Conservation (phyloP, 2,888 invertebrate genomes). For the Oeneis ivallda region DNA sequence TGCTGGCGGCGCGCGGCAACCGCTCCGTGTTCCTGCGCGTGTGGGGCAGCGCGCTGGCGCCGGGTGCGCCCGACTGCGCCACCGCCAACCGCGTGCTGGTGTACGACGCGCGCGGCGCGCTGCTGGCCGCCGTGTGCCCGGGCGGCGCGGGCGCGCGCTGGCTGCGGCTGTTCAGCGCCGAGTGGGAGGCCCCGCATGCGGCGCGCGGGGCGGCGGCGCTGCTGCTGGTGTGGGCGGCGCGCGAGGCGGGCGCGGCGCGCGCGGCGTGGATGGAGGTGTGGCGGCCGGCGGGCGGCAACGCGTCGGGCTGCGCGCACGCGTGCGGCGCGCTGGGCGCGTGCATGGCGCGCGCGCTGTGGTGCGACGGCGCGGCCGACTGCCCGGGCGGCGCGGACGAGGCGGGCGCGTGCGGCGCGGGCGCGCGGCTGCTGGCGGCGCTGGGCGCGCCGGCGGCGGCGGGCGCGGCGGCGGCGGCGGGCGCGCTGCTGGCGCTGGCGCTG, state of each 20-base stretch:
- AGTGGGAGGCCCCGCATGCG: slow-evolving; percentile 81
- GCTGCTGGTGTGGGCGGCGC: slow-evolving; percentile 91
- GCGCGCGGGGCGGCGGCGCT: slow-evolving; percentile 78
- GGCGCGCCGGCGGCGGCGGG: slow-evolving; percentile 81
- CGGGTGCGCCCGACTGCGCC: slow-evolving; percentile 86
- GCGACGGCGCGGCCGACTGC: slow-evolving; percentile 74
- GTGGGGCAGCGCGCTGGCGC: slow-evolving; percentile 89
- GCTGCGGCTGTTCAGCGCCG: slow-evolving; percentile 90
- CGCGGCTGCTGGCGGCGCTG: slow-evolving; percentile 82
- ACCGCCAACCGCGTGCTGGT: slow-evolving; percentile 90
- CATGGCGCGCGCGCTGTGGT: slow-evolving; percentile 85
- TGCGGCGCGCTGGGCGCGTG: slow-evolving; percentile 90
- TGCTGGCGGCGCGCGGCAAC: slow-evolving; percentile 89
- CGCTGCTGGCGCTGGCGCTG: slow-evolving; percentile 58
- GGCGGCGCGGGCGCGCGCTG: slow-evolving; percentile 84
- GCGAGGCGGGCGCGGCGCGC: slow-evolving; percentile 89
- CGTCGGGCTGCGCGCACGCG: slow-evolving; percentile 55
- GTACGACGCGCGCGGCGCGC: slow-evolving; percentile 86
- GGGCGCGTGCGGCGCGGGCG: slow-evolving; percentile 47
- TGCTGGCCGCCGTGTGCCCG: slow-evolving; percentile 87
- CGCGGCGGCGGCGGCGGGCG: slow-evolving; percentile 75
- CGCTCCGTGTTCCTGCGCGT: slow-evolving; percentile 90
- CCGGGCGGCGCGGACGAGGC: slow-evolving; percentile 88
- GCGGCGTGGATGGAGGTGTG: slow-evolving; percentile 89
- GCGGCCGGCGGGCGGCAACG: slow-evolving; percentile 80